Evolutionary conservation across 2,797 vertebrate genomes (phyloP), one percentile per base, ranked within the genome.

Genomic region (Bryconaethiops microstoma): DNA sequence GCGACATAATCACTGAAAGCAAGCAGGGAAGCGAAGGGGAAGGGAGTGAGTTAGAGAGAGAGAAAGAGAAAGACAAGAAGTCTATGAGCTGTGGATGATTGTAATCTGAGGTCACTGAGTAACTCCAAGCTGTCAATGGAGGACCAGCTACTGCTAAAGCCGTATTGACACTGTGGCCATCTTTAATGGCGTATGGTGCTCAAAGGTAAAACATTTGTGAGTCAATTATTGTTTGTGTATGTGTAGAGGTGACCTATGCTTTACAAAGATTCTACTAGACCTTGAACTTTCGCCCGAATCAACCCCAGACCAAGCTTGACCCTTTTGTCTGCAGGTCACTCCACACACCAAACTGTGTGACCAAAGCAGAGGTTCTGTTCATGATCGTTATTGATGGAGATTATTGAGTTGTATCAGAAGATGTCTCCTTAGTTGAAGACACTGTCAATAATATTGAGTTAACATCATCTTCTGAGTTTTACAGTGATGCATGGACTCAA

Each of bases 1-100:
- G 90, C 82, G 89, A 92, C 90, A 88, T 90, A 91, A 94, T 93
- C 88, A 92, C 87, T 89, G 87, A 90, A 83, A 84, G 78, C 80
- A 81, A 79, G 79, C 60, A 45, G 19, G 50, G 40, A 21, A 87
- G 87, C 80, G 71, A 86, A 87, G 88, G 87, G 89, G 88, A 91
- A 85, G 75, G 87, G 84, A 19, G 82, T 77, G 72, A 29, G 23
- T 82, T 55, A 13, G 35, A 63, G 50, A 13, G 45, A 69, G 42
- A 25, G 67, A 67, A 13, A 64, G 17, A 8, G 9, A 64, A 10
- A 76, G 54, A 72, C 14, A 16, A 67, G 55, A 54, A 48, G 73
- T 74, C 54, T 87, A 86, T 83, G 83, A 86, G 87, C 86, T 88
- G 85, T 87, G 82, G 86, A 88, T 90, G 84, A 87, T 80, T 86